Conservation (phyloP, 2,797 vertebrate genomes). For the Heliangelus exortis region DNA sequence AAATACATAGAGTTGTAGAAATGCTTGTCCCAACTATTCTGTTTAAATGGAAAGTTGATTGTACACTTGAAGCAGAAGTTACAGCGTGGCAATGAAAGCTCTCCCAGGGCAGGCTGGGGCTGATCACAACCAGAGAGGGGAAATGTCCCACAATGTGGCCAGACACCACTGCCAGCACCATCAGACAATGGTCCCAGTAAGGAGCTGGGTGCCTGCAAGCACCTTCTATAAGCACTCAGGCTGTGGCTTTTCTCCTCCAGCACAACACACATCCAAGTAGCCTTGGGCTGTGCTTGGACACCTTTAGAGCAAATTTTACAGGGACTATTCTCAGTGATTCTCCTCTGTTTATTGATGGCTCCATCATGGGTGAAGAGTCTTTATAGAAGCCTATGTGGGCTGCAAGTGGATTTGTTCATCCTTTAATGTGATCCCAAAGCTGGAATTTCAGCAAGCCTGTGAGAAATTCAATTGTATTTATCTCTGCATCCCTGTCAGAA, state of each 20-base stretch:
- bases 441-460: neutral
- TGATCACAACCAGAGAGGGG: neutral
- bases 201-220: neutral
- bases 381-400: neutral
- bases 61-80: neutral
- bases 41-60: neutral
- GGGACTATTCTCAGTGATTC: neutral
- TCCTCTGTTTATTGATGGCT: neutral
- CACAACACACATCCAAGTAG: fast-evolving
- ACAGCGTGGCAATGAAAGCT: neutral
- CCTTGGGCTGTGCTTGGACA: neutral
- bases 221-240: neutral
- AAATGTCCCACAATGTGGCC: fast-evolving
- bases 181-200: neutral
- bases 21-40: neutral
- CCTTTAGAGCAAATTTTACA: neutral
- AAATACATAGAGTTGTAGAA: neutral
- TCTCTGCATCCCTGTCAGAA: neutral
- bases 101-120: neutral
- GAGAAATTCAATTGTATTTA: neutral
- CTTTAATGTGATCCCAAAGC: neutral
- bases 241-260: neutral
- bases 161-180: neutral
- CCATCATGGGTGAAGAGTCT: neutral
- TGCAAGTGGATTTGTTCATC: neutral